These are phyloP conservation scores for Lagria hirta DNA, from an alignment of 2,888 invertebrate genomes.

Conservation along the genomic window DNA sequence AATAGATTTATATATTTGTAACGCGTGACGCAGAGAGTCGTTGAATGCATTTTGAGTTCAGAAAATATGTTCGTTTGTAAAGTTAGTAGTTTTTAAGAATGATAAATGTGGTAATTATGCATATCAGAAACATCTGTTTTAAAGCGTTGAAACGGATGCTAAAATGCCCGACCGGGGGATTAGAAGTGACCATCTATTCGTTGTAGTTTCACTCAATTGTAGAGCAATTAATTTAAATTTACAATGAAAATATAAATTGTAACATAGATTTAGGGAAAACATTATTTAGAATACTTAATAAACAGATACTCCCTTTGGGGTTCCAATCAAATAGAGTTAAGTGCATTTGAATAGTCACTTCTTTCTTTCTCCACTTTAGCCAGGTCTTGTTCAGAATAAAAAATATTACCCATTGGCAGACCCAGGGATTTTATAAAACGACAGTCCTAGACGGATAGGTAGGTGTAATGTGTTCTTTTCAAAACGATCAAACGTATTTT, in stretches of 20 bases:
- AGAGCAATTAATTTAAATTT: conserved; percentile 23
- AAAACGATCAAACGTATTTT: no score
- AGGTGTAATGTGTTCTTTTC: no score
- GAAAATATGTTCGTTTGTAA: conserved; percentile 19
- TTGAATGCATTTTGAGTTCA: conserved; percentile 6
- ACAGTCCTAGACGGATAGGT: no score
- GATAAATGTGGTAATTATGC: conserved; percentile 34
- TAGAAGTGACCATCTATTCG: conserved; percentile 19
- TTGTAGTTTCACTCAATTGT: conserved; percentile 26
- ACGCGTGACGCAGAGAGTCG: conserved; percentile 8
- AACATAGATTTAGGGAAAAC: background rate
- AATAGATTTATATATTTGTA: conserved; percentile 11
- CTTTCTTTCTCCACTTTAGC: conserved; percentile 8
- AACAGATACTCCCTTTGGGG: conserved; percentile 11
- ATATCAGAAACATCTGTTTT: conserved; percentile 33
- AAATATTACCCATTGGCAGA: conserved; percentile 12
- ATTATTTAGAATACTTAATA: conserved; percentile 10
- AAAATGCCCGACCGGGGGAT: conserved; percentile 28
- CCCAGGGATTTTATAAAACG: no score
- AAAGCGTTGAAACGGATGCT: conserved; percentile 26
- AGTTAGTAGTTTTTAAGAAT: conserved; percentile 29
- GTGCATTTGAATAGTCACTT: conserved; percentile 21
- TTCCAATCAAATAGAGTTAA: conserved; percentile 19
- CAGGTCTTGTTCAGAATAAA: conserved; percentile 5
- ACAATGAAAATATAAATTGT: no score